These are phyloP conservation scores for Spisula subtruncata DNA, from an alignment of 2,888 invertebrate species.

Conservation along the genomic window DNA sequence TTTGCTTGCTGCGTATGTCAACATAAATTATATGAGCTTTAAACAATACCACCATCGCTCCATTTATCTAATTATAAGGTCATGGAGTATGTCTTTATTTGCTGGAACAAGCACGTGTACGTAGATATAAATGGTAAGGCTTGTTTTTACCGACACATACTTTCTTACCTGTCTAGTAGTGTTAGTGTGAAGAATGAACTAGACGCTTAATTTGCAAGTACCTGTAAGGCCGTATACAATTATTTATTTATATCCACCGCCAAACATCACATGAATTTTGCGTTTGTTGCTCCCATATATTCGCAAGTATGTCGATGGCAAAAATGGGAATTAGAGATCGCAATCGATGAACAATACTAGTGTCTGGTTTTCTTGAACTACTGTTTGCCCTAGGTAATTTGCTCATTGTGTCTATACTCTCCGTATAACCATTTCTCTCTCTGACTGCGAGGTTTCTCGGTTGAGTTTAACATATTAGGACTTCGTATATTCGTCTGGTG, in stretches of 20 bases:
- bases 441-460: neutral
- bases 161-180: too few relatives aligned
- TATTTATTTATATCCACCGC: neutral
- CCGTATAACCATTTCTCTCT: too few relatives aligned
- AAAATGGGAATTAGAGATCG: neutral
- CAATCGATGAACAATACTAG: neutral
- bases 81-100: too few relatives aligned
- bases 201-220: too few relatives aligned
- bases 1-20: too few relatives aligned
- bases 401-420: neutral
- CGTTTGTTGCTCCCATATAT: neutral
- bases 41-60: too few relatives aligned
- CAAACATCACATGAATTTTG: neutral
- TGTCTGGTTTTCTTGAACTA: neutral
- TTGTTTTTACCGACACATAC: too few relatives aligned
- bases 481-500: neutral
- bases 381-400: neutral
- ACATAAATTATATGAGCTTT: too few relatives aligned
- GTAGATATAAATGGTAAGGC: too few relatives aligned
- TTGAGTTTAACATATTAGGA: neutral
- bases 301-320: neutral
- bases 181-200: too few relatives aligned
- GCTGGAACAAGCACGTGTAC: too few relatives aligned
- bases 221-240: neutral
- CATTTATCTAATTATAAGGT: too few relatives aligned